These are phyloP conservation scores for Phaedon cochleariae DNA, from an alignment of 2,888 invertebrate genomes.

Conservation along the genomic window DNA sequence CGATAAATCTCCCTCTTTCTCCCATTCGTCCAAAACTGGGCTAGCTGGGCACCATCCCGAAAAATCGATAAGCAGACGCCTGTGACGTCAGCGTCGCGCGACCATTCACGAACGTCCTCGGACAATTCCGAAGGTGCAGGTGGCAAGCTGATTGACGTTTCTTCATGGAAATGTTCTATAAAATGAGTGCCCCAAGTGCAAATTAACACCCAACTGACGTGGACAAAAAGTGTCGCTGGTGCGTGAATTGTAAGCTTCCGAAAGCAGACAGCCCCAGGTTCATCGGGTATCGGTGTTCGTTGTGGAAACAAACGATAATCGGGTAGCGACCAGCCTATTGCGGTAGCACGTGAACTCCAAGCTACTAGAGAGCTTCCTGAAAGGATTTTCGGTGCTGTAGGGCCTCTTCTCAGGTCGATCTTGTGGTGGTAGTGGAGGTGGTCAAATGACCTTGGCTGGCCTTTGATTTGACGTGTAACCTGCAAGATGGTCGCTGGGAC, in stretches of 20 bases:
- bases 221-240: no score
- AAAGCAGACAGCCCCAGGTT: no score
- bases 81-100: constrained; percentile 61
- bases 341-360: no score
- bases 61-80: constrained; percentile 63
- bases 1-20: constrained; percentile 34
- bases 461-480: neutral
- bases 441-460: neutral
- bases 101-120: constrained; percentile 54
- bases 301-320: neutral
- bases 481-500: constrained; percentile 43
- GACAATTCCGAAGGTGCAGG: constrained; percentile 60
- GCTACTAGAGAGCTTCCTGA: neutral
- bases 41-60: constrained; percentile 51
- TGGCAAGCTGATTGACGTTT: constrained; percentile 63
- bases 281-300: neutral
- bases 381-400: no score
- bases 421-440: no score
- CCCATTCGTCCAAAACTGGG: constrained; percentile 46
- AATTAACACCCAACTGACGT: constrained; percentile 36
- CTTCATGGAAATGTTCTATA: constrained; percentile 58
- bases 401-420: no score
- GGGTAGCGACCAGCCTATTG: no score
- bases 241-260: neutral
- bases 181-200: constrained; percentile 48